Conservation (phyloP, 2,797 vertebrate genomes). For the Echiichthys vipera region DNA sequence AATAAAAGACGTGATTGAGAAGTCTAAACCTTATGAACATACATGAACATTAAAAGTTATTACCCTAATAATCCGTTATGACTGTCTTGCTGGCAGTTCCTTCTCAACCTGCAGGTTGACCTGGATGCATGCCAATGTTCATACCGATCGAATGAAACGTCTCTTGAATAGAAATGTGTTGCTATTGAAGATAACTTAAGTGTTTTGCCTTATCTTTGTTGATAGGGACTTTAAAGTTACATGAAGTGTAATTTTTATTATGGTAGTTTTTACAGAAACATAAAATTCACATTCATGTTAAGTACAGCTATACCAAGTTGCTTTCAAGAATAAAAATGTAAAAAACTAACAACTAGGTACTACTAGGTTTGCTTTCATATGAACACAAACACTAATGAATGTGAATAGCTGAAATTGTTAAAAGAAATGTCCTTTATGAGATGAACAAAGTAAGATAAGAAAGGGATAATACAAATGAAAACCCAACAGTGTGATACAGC, state of each 20-base stretch:
- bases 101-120: neutral
- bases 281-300: too few species aligned
- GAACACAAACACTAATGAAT: neutral
- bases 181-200: neutral
- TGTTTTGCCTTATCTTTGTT: neutral
- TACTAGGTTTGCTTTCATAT: neutral
- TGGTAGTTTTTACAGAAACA: too few species aligned
- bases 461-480: too few species aligned
- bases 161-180: neutral
- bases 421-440: slow-evolving; percentile 2
- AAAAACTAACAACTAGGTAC: neutral
- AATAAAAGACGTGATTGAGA: slow-evolving; percentile 31
- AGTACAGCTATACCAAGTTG: too few species aligned
- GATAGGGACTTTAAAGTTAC: neutral
- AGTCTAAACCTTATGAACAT: slow-evolving; percentile 21
- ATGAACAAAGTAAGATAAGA: neutral
- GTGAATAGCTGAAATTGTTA: neutral
- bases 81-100: neutral
- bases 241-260: too few species aligned
- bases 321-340: neutral
- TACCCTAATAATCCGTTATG: slow-evolving; percentile 20
- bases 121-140: neutral
- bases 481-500: too few species aligned
- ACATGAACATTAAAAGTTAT: slow-evolving; percentile 31
- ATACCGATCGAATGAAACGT: neutral